These are phyloP conservation scores for Euborellia annulipes DNA, from an alignment of 1,140 invertebrate genomes.

Conservation along the genomic window DNA sequence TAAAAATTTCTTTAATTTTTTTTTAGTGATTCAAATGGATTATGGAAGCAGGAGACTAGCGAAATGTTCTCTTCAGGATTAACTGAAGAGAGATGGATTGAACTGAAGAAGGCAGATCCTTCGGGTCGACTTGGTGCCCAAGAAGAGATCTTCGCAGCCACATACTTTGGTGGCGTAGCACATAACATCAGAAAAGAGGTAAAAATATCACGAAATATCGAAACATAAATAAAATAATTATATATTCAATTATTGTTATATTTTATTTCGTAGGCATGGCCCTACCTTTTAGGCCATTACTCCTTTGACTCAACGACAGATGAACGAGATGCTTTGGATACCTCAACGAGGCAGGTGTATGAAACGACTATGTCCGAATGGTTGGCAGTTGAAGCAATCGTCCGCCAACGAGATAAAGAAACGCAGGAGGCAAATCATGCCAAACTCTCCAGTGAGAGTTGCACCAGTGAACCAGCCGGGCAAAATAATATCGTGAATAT, in stretches of 20 bases:
- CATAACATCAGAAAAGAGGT: slow-evolving; percentile 59
- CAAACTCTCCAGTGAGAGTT: slow-evolving; percentile 37
- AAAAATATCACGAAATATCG: too few species aligned
- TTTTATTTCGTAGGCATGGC: slow-evolving; percentile 51
- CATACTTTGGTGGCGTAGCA: slow-evolving; percentile 75
- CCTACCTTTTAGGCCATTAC: slow-evolving; percentile 77
- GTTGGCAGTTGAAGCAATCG: slow-evolving; percentile 84
- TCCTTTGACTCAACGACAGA: slow-evolving; percentile 56
- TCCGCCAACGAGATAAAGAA: slow-evolving; percentile 66
- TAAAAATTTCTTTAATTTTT: too few species aligned
- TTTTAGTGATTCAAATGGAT: slow-evolving; percentile 25
- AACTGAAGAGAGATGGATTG: slow-evolving; percentile 49
- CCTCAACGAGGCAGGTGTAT: slow-evolving; percentile 51
- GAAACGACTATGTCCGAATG: slow-evolving; percentile 88
- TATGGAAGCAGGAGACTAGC: too few species aligned
- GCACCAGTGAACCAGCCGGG: slow-evolving; percentile 20
- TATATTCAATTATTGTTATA: too few species aligned
- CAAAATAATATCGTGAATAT: too few species aligned
- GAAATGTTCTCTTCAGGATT: slow-evolving; percentile 33
- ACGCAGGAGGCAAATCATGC: slow-evolving; percentile 41
- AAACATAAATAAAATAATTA: not conserved
- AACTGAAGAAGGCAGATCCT: slow-evolving; percentile 22
- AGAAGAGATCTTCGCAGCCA: slow-evolving; percentile 60
- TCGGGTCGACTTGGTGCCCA: slow-evolving; percentile 24
- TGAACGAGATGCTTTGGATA: slow-evolving; percentile 50